Evolutionary conservation across 2,888 invertebrate species (phyloP), one percentile per base, ranked within the genome.

Genomic region (Rutpela maculata): DNA sequence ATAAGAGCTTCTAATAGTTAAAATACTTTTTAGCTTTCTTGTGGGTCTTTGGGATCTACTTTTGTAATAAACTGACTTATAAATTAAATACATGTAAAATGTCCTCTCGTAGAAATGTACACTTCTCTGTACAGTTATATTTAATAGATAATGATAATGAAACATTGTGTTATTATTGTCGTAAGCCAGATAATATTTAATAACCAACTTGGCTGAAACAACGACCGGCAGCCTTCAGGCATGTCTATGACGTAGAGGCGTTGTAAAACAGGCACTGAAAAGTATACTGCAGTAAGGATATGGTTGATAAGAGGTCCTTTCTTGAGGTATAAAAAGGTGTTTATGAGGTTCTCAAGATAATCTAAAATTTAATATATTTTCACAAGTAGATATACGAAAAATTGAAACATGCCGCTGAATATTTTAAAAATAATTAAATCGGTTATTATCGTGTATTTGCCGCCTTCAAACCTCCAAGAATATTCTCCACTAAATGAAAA

Each of bases 371-470:
- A 81, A 81, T 81, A 81, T 76, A 80, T 82, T 80, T 77, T 75
- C 77, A 15, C 66, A 76, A 75, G 78, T 71, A 78, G 67, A 76
- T 78, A 71, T 69, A 67, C 57, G 73, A 77, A 79, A 81, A 82
- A 81, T 81, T 78, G 80, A 76, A 63, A 80, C 82, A 82, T 82
- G 82, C 74, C 70, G 17, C 70, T 67, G 82, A 82, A 82, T 82
- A 82, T 82, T 81, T 82, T 82, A 81, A 82, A 82, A 82, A 81
- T 81, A 82, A 82, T 82, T 81, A 82, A 76, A 81, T 81, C 69
- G 78, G 75, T 73, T 80, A 76, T 81, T 80, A 79, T 77, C 78
- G 70, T 78, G 78, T 80, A 78, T 77, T 75, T 67, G 57, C 73
- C 69, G 62, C 60, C 43, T 74, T 77, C 78, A 78, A 77, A 56